Evolutionary conservation across 2,113 vertebrate genomes (phyloP).

Genomic region (Campylomormyrus tamandua): DNA sequence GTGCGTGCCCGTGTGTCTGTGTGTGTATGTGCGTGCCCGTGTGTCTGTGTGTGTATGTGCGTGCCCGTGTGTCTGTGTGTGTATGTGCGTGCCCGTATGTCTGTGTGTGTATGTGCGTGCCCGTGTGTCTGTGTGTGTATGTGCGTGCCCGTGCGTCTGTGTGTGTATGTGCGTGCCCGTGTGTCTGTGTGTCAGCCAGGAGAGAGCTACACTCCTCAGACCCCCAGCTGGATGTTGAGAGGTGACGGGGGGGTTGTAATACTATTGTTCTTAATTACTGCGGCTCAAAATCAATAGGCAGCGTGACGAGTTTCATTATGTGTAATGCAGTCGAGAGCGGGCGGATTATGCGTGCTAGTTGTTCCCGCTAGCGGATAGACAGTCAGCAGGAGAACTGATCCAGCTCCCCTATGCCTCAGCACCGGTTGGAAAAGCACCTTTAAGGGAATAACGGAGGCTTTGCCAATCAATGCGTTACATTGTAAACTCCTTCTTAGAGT

Average conservation of each 20-base stretch:
- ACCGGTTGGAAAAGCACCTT: background rate
- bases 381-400: background rate
- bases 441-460: background rate
- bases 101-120: background rate
- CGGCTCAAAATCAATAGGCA: conserved; percentile 43
- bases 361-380: background rate
- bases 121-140: background rate
- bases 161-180: background rate
- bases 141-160: too few relatives aligned
- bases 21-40: background rate
- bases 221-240: background rate
- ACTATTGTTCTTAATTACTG: conserved; percentile 44
- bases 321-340: conserved; percentile 19
- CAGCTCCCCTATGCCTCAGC: background rate
- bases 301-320: conserved; percentile 36
- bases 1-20: background rate
- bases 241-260: background rate
- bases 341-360: background rate
- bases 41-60: background rate
- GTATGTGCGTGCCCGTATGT: background rate
- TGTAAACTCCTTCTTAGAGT: background rate
- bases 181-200: background rate
- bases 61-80: background rate
- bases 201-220: background rate
- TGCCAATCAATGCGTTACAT: background rate